Conservation (phyloP, 2,888 invertebrate species). For the Machimus rusticus region DNA sequence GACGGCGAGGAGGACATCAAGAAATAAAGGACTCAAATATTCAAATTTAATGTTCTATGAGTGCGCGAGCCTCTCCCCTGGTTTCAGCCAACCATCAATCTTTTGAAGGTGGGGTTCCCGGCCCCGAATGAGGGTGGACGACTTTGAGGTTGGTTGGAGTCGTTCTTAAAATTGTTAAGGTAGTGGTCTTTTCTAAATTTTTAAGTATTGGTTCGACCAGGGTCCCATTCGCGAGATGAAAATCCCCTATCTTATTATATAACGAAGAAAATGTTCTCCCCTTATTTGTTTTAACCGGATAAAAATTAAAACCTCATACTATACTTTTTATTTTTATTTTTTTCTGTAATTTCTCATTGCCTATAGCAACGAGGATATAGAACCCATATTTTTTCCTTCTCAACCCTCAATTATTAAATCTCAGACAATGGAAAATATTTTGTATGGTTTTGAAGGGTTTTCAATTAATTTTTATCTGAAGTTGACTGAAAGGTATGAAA, state of each 20-base stretch:
- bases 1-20: background rate
- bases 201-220: background rate
- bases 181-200: background rate
- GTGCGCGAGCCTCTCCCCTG: background rate
- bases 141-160: background rate
- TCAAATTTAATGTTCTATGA: constrained; percentile 27
- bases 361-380: background rate
- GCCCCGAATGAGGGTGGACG: background rate
- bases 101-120: background rate
- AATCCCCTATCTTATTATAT: background rate
- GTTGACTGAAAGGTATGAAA: background rate
- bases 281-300: background rate
- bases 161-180: background rate
- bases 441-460: constrained; percentile 7
- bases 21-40: background rate
- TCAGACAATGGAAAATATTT: background rate
- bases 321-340: background rate
- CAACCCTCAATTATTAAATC: background rate
- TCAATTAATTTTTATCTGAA: constrained; percentile 2
- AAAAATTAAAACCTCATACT: background rate
- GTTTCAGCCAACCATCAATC: background rate
- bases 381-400: background rate
- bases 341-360: background rate
- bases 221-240: background rate
- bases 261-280: background rate